phyloP scores from a whole-genome alignment of 2,888 invertebrate genomes.

The Hirtodrosophila confusa region DNA sequence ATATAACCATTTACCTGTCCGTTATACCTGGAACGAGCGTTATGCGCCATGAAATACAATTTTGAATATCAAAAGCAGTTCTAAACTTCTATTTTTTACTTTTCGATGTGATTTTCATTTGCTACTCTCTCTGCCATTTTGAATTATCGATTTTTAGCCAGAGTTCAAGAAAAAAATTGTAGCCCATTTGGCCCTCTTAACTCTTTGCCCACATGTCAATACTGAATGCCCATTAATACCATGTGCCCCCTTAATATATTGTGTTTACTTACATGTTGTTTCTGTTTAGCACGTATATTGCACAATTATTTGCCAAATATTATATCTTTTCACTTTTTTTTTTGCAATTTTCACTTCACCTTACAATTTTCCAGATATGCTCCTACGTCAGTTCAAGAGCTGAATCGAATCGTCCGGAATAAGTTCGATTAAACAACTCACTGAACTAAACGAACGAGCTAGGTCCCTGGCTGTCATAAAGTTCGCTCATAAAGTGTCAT shows the following conservation, averaged over 20 bases:
- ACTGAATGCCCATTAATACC: background rate
- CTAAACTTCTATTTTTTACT: slow-evolving; percentile 33
- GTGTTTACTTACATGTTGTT: slow-evolving; percentile 64
- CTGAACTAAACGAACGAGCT: background rate
- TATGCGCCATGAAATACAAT: slow-evolving; percentile 60
- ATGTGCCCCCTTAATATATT: background rate
- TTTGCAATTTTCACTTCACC: slow-evolving; percentile 69
- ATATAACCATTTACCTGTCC: slow-evolving; percentile 70
- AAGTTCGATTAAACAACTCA: slow-evolving; percentile 1
- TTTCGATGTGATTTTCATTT: slow-evolving; percentile 61
- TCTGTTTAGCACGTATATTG: slow-evolving; percentile 39
- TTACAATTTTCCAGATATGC: slow-evolving; percentile 70
- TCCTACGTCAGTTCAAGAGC: slow-evolving; percentile 58
- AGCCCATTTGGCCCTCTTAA: background rate
- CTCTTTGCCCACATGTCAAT: slow-evolving; percentile 22
- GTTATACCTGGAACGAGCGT: slow-evolving; percentile 70
- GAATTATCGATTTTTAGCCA: slow-evolving; percentile 74
- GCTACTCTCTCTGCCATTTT: slow-evolving; percentile 71
- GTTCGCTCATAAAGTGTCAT: no score
- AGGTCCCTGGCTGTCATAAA: background rate
- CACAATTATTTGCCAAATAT: slow-evolving; percentile 58
- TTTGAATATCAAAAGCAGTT: slow-evolving; percentile 52
- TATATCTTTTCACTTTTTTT: slow-evolving; percentile 49
- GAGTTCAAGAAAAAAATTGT: slow-evolving; percentile 31
- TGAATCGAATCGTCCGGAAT: background rate